A percentile compares a stretch with the other conserved stretches of the same genome.
These are phyloP conservation scores for Bombus huntii DNA, from an alignment of 1,140 invertebrate genomes.

Conservation along the genomic window DNA sequence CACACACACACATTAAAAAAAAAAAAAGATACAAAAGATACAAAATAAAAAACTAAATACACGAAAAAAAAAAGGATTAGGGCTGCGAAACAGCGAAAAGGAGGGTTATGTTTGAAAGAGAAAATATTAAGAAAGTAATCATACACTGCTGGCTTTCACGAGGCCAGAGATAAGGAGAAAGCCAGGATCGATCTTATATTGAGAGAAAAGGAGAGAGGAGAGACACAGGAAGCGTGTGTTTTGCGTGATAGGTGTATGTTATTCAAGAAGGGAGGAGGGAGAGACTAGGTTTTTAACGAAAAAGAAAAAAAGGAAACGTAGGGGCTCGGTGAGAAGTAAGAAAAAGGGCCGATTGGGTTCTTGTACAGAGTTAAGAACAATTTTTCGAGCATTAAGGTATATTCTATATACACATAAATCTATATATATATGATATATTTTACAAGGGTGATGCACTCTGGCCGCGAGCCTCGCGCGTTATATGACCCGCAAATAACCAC, in stretches of 20 bases:
- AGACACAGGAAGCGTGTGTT: neutral
- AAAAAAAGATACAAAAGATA: too few relatives aligned
- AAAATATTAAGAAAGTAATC: too few relatives aligned
- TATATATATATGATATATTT: slow-evolving; percentile 72
- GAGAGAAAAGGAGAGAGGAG: slow-evolving; percentile 50
- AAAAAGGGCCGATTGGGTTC: slow-evolving; percentile 72
- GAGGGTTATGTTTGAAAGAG: neutral
- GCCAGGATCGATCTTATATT: slow-evolving; percentile 41
- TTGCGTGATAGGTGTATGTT: neutral
- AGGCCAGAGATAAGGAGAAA: slow-evolving; percentile 23
- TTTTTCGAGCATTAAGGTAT: slow-evolving; percentile 70
- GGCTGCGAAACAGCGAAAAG: slow-evolving; percentile 27
- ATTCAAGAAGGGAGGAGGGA: slow-evolving; percentile 14
- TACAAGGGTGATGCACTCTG: slow-evolving; percentile 70
- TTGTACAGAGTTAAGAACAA: slow-evolving; percentile 74
- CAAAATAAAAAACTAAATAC: too few relatives aligned
- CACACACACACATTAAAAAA: too few relatives aligned
- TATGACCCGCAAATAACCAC: neutral
- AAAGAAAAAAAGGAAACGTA: slow-evolving; percentile 4
- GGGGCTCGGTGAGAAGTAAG: slow-evolving; percentile 31
- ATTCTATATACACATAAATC: slow-evolving; percentile 71
- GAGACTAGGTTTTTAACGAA: slow-evolving; percentile 36
- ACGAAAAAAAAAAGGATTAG: slow-evolving; percentile 23
- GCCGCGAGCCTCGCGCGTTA: slow-evolving; percentile 24
- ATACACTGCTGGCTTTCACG: slow-evolving; percentile 25